These are phyloP conservation scores for Glyphotaelius pellucidus DNA, from an alignment of 2,888 invertebrate species.

Conservation along the genomic window DNA sequence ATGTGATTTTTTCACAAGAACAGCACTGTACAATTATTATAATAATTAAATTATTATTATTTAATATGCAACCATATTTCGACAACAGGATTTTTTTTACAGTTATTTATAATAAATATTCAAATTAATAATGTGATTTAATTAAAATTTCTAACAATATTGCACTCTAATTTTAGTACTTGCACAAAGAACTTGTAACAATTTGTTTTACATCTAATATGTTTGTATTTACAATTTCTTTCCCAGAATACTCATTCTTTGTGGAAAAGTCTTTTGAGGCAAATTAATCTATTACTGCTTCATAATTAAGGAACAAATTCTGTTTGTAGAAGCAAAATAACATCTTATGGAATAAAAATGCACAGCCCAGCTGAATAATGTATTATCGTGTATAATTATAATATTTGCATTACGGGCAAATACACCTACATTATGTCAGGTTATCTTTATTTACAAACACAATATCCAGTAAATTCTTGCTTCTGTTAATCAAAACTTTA, in stretches of 20 bases:
- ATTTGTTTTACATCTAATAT: not conserved
- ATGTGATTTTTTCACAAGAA: not conserved
- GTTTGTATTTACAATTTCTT: not conserved
- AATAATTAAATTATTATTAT: not conserved
- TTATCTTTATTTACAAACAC: not conserved
- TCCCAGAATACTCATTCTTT: not conserved
- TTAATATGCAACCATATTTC: not conserved
- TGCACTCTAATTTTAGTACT: not conserved
- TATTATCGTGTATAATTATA: not conserved
- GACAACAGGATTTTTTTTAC: not conserved
- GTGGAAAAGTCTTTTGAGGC: not conserved
- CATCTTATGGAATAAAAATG: not conserved
- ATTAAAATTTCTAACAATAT: not conserved
- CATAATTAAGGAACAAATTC: not conserved
- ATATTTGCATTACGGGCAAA: not conserved
- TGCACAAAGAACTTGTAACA: not conserved
- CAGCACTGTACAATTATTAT: not conserved
- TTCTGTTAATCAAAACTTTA: not conserved
- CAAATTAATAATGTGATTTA: not conserved
- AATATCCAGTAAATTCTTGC: not conserved
- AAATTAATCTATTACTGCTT: not conserved
- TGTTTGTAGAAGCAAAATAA: not conserved
- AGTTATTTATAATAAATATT: not conserved
- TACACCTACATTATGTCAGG: not conserved
- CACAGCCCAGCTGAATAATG: not conserved